Percentiles rank a stretch among this genome's conserved stretches.
These are phyloP conservation scores for Morus bassanus DNA, from an alignment of 2,797 vertebrate genomes.

Conservation along the genomic window DNA sequence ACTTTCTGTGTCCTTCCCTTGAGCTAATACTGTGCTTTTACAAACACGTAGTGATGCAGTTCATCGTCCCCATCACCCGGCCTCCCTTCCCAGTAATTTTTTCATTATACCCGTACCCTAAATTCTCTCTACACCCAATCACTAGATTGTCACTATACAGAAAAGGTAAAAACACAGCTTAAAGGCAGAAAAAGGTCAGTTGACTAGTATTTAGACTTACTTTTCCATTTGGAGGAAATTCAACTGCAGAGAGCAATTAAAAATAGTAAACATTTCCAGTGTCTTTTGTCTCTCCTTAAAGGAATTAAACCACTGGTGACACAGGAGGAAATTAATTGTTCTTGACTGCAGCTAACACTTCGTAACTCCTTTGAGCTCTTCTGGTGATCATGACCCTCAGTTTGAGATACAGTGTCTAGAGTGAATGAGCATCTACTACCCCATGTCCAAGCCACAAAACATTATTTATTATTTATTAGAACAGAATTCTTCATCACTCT, in stretches of 20 bases:
- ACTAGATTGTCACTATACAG: not conserved
- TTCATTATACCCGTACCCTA: not conserved
- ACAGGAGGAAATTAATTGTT: not conserved
- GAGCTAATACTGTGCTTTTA: not conserved
- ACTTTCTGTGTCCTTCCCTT: not conserved
- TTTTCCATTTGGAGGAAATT: not conserved
- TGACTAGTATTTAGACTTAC: not conserved
- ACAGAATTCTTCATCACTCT: not conserved
- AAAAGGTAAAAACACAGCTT: not conserved
- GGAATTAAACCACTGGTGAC: not conserved
- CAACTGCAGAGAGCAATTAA: not conserved
- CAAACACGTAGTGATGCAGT: fast-evolving
- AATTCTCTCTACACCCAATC: not conserved
- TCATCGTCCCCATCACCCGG: not conserved
- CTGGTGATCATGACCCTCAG: not conserved
- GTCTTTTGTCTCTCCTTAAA: not conserved
- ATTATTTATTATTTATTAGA: not conserved
- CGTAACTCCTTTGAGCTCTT: not conserved
- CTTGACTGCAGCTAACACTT: not conserved
- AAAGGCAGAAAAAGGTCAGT: not conserved
- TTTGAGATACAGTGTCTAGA: not conserved
- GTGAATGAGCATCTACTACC: not conserved
- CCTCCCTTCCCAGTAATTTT: not conserved
- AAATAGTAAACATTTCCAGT: not conserved
- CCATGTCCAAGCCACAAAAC: not conserved